A percentile compares a stretch with the other conserved stretches of the same genome.
Evolutionary conservation across 2,888 invertebrate genomes (phyloP).

Genomic region (Phengaris arion): DNA sequence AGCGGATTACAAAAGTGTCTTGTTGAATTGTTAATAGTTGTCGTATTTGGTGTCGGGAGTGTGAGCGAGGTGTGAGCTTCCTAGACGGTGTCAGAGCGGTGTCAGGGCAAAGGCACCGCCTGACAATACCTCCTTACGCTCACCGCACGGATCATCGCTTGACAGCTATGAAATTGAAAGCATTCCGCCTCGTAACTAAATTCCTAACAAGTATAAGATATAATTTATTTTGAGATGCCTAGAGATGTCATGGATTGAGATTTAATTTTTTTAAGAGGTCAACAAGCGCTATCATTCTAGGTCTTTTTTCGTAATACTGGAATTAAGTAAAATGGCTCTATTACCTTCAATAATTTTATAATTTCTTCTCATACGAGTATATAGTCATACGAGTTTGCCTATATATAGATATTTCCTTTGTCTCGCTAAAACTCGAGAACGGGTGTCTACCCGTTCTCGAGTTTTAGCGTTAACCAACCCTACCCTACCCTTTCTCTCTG

Average conservation of each 20-base stretch:
- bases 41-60: slow-evolving; percentile 42
- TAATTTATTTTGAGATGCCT: slow-evolving; percentile 15
- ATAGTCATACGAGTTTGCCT: too few species aligned
- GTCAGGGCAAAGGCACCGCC: slow-evolving; percentile 61
- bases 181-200: slow-evolving; percentile 26
- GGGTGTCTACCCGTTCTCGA: too few species aligned
- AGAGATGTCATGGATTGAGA: background rate
- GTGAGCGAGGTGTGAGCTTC: slow-evolving; percentile 52
- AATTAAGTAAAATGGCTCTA: too few species aligned
- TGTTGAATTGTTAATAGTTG: slow-evolving; percentile 34
- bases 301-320: too few species aligned
- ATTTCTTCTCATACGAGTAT: too few species aligned
- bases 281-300: background rate
- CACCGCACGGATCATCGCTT: slow-evolving; percentile 66
- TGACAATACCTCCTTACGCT: slow-evolving; percentile 75
- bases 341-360: too few species aligned
- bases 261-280: background rate
- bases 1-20: slow-evolving; percentile 21
- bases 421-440: too few species aligned
- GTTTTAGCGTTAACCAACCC: too few species aligned
- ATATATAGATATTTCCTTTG: too few species aligned
- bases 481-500: too few species aligned
- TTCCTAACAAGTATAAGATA: background rate
- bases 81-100: slow-evolving; percentile 53
- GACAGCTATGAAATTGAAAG: slow-evolving; percentile 61